These are phyloP conservation scores for Tyrannus savana DNA, from an alignment of 2,113 vertebrate genomes.

Conservation along the genomic window DNA sequence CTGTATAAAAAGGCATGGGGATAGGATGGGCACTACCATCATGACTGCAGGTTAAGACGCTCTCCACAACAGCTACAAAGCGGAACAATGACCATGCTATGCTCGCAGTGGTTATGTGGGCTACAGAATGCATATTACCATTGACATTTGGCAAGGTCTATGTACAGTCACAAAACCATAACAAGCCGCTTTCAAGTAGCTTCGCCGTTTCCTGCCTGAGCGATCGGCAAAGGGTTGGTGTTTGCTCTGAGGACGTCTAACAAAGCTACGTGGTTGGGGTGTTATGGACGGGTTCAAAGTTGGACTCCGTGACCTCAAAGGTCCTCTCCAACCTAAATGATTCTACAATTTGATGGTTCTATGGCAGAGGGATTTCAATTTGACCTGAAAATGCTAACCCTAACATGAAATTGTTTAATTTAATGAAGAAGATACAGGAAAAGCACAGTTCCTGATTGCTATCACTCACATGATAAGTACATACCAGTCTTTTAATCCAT, in stretches of 20 bases:
- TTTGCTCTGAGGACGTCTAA: constrained; percentile 22
- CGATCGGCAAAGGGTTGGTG: background rate
- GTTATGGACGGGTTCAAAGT: background rate
- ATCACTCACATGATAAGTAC: background rate
- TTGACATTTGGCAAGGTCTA: constrained; percentile 62
- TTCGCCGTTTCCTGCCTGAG: constrained; percentile 49
- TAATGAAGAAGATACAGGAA: constrained; percentile 8
- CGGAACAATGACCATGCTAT: constrained; percentile 64
- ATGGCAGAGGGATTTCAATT: background rate
- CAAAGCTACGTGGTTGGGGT: background rate
- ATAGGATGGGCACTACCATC: constrained; percentile 46
- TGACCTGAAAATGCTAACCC: constrained; percentile 5
- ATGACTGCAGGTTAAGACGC: constrained; percentile 62
- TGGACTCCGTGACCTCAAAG: background rate
- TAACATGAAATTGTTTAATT: background rate
- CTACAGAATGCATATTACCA: constrained; percentile 53
- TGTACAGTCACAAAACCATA: constrained; percentile 67
- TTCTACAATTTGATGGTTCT: background rate
- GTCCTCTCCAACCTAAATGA: background rate
- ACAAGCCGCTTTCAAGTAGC: constrained; percentile 52
- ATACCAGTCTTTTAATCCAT: background rate
- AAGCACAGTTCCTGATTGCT: background rate
- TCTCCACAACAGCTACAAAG: constrained; percentile 66
- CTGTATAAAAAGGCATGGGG: constrained; percentile 68
- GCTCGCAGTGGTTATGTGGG: constrained; percentile 44